Evolutionary conservation across 2,113 vertebrate genomes (phyloP).

Genomic region (Odontesthes bonariensis): DNA sequence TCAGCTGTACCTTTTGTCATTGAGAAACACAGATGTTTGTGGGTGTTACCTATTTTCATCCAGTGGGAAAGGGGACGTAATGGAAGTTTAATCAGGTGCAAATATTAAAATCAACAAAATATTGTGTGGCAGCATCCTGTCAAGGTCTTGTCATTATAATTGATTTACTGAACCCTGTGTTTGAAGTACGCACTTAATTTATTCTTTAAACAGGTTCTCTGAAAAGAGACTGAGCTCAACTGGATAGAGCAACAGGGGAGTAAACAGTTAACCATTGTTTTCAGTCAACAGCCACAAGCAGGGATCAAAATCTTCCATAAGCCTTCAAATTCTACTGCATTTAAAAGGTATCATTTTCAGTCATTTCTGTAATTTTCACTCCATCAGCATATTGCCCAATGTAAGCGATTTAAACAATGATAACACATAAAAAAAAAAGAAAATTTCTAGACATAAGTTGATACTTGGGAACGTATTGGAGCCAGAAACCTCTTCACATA

Average conservation of each 20-base stretch:
- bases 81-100: neutral
- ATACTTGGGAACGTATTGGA: neutral
- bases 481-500: neutral
- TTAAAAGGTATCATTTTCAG: neutral
- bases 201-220: neutral
- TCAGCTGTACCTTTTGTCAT: too few relatives aligned
- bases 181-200: neutral
- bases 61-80: too few relatives aligned
- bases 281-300: neutral
- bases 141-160: neutral
- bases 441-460: neutral
- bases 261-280: neutral
- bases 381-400: neutral
- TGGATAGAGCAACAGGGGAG: neutral
- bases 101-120: neutral
- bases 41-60: too few relatives aligned
- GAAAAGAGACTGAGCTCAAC: too few relatives aligned
- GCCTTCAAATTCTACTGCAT: neutral
- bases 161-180: neutral
- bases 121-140: neutral
- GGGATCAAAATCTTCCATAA: neutral
- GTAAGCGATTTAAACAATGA: neutral
- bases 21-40: too few relatives aligned
- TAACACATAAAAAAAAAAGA: neutral
- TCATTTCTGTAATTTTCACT: neutral